These are phyloP conservation scores for Tetramorium parvispinum DNA, from an alignment of 1,140 invertebrate genomes.

Conservation along the genomic window DNA sequence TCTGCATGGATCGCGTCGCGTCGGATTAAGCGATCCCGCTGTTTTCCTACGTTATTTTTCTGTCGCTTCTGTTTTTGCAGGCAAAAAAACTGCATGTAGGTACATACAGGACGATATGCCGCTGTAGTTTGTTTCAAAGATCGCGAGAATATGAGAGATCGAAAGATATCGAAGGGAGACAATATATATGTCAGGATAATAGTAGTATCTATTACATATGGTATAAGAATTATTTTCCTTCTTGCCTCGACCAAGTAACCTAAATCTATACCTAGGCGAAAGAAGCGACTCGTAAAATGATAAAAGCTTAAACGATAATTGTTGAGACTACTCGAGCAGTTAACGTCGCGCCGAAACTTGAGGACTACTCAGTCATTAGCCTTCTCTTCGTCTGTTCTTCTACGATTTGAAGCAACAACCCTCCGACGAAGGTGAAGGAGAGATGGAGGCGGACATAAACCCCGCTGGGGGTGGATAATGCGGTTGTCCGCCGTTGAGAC, in stretches of 20 bases:
- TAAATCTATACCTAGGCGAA: constrained; percentile 28
- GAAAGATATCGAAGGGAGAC: not conserved
- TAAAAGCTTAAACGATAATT: constrained; percentile 71
- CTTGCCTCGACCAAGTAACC: constrained; percentile 38
- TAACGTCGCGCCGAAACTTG: constrained; percentile 64
- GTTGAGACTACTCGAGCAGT: constrained; percentile 59
- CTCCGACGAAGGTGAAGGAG: not conserved
- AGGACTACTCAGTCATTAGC: constrained; percentile 60
- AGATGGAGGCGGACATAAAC: not conserved
- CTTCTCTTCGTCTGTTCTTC: constrained; percentile 45
- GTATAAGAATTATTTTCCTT: not conserved
- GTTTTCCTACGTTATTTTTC: constrained; percentile 52
- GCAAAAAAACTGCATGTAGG: constrained; percentile 6
- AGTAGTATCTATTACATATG: not conserved
- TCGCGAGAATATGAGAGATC: not conserved
- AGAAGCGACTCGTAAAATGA: constrained; percentile 46
- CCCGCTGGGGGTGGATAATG: constrained; percentile 48
- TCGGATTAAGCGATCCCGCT: constrained; percentile 58
- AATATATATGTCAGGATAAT: not conserved
- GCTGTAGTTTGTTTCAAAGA: not conserved
- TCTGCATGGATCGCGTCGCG: constrained; percentile 37
- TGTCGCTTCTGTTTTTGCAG: constrained; percentile 17
- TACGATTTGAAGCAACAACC: not conserved
- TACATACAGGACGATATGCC: not conserved
- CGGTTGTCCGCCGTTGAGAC: constrained; percentile 63